These are phyloP conservation scores for Ommatoiulus sabulosus DNA, from an alignment of 2,888 invertebrate genomes.

Conservation along the genomic window DNA sequence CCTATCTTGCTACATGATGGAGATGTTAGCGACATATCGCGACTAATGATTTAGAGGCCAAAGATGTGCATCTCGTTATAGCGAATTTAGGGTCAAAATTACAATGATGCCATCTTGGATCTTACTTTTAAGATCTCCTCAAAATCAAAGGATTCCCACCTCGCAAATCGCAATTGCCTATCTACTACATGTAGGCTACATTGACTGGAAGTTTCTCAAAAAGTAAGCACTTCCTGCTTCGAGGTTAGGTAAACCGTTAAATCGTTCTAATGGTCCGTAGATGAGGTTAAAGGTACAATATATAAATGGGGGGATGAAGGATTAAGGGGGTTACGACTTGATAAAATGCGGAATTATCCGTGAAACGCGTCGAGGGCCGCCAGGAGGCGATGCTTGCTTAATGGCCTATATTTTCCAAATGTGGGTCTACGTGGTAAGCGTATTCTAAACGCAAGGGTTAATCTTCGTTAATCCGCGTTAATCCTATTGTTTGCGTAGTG, in stretches of 20 bases:
- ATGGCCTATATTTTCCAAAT: slow-evolving; percentile 3
- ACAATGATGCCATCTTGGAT: too few species aligned
- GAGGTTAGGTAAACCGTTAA: not conserved
- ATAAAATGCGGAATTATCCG: not conserved
- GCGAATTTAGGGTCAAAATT: too few species aligned
- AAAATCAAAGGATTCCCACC: too few species aligned
- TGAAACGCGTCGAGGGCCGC: not conserved
- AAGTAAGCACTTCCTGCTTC: not conserved
- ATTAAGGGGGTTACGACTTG: not conserved
- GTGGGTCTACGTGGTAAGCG: slow-evolving; percentile 17
- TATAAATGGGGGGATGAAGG: too few species aligned
- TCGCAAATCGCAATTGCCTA: too few species aligned
- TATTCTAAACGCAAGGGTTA: not conserved
- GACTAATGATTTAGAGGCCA: too few species aligned
- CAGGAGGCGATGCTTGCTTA: not conserved
- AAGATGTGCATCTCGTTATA: too few species aligned
- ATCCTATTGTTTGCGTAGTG: not conserved
- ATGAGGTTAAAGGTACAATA: too few species aligned
- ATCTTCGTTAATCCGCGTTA: slow-evolving; percentile 5
- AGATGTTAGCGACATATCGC: too few species aligned
- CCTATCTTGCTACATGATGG: too few species aligned
- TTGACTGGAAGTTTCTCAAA: not conserved
- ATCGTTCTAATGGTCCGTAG: not conserved
- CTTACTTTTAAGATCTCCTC: too few species aligned
- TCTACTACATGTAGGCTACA: not conserved